A percentile compares a stretch with the other conserved stretches of the same genome.
phyloP scores from a whole-genome alignment of 2,797 vertebrate species.

The Manis crassicaudata region DNA sequence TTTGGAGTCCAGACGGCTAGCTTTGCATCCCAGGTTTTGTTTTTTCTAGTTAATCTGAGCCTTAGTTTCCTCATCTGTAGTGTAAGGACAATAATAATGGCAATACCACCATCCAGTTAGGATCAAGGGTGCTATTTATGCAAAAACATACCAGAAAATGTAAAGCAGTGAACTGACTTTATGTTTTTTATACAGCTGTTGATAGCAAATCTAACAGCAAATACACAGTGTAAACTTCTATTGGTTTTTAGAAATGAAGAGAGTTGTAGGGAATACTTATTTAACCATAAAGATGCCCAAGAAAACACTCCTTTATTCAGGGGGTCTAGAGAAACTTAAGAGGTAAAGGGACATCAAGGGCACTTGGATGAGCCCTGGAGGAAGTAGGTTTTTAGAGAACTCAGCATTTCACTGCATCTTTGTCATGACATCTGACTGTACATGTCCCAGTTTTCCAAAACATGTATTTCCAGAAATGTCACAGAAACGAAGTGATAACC shows the following conservation, averaged over 20 bases:
- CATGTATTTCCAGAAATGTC: constrained; percentile 2
- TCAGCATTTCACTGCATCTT: background rate
- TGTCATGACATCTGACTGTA: background rate
- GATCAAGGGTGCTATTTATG: background rate
- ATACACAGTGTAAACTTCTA: background rate
- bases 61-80: constrained; percentile 15
- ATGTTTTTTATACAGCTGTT: background rate
- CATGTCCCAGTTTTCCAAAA: background rate
- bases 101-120: background rate
- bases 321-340: constrained; percentile 15
- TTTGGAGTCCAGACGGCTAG: background rate
- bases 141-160: constrained; percentile 15
- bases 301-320: background rate
- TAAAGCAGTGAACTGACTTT: constrained; percentile 12
- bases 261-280: background rate
- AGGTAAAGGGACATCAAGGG: background rate
- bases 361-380: background rate
- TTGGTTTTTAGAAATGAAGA: background rate
- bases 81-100: background rate
- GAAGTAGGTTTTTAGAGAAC: background rate
- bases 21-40: background rate
- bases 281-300: constrained; percentile 32
- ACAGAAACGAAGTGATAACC: constrained; percentile 12
- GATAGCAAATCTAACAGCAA: constrained; percentile 46
- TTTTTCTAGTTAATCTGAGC: background rate